These are phyloP conservation scores for Pinctada fucata DNA, from an alignment of 2,888 invertebrate genomes.

Conservation along the genomic window DNA sequence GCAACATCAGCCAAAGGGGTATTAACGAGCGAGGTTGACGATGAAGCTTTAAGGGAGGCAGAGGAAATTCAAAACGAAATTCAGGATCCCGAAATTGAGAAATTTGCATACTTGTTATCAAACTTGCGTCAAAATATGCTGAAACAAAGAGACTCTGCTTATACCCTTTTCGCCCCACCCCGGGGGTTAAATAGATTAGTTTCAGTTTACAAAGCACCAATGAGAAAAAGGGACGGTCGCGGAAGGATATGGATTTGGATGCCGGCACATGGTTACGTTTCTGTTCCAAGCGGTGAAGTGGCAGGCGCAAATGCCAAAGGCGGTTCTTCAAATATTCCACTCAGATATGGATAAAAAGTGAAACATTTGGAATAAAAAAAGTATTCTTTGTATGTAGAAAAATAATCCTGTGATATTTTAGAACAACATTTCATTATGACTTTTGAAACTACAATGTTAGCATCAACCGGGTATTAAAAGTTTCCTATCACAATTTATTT, in stretches of 20 bases:
- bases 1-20: neutral
- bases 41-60: neutral
- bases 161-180: slow-evolving; percentile 12
- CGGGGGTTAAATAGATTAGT: slow-evolving; percentile 1
- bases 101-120: slow-evolving; percentile 15
- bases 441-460: too few species aligned
- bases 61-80: neutral
- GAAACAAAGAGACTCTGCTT: neutral
- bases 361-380: too few species aligned
- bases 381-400: too few species aligned
- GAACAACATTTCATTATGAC: too few species aligned
- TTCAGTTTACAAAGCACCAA: slow-evolving; percentile 4
- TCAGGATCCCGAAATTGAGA: neutral
- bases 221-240: slow-evolving; percentile 45
- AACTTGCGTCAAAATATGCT: slow-evolving; percentile 14
- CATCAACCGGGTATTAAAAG: too few species aligned
- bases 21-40: neutral
- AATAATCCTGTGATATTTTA: too few species aligned
- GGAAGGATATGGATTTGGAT: slow-evolving; percentile 73
- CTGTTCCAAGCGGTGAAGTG: slow-evolving; percentile 63
- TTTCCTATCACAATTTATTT: too few species aligned
- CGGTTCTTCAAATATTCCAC: slow-evolving; percentile 55
- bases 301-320: slow-evolving; percentile 37
- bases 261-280: slow-evolving; percentile 74
- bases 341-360: slow-evolving; percentile 64